These are phyloP conservation scores for Philonicus albiceps DNA, from an alignment of 2,888 invertebrate species.

Conservation along the genomic window DNA sequence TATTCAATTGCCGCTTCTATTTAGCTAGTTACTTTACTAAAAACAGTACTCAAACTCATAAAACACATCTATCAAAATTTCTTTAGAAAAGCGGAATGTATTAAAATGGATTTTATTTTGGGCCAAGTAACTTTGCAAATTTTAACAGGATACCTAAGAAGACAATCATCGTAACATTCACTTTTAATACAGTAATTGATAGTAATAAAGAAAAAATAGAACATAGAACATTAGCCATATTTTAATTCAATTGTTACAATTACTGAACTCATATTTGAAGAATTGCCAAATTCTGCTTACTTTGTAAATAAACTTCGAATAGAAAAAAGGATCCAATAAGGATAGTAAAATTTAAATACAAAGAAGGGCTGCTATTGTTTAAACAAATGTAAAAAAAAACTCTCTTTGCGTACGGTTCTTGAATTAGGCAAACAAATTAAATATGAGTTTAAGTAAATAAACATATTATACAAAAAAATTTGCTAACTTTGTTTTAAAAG, in stretches of 20 bases:
- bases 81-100: background rate
- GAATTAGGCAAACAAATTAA: background rate
- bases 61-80: background rate
- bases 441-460: background rate
- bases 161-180: background rate
- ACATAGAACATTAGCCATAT: background rate
- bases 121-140: background rate
- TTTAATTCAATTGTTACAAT: background rate
- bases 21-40: background rate
- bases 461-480: background rate
- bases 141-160: background rate
- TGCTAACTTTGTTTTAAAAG: background rate
- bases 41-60: background rate
- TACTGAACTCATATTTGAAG: background rate
- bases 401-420: background rate
- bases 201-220: background rate
- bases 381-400: no score
- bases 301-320: background rate
- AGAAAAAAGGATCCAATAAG: background rate
- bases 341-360: background rate
- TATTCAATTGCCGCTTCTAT: background rate
- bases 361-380: no score
- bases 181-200: background rate
- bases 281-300: background rate
- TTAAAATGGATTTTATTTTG: background rate